Percentiles rank a stretch among this genome's conserved stretches.
phyloP scores from a whole-genome alignment of 1,140 invertebrate genomes.

The Camponotus pennsylvanicus region DNA sequence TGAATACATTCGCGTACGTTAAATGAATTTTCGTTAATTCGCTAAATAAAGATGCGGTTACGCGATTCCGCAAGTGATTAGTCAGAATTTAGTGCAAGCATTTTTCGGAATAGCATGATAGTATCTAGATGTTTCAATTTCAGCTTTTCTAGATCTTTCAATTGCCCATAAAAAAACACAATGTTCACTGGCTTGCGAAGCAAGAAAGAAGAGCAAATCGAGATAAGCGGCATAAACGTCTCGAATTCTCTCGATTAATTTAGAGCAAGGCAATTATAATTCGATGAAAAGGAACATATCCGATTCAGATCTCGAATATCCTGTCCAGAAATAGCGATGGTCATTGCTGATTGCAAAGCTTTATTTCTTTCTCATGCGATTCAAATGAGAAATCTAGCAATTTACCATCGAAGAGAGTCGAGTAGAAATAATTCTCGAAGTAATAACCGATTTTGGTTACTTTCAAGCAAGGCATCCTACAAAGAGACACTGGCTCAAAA shows the following conservation, averaged over 20 bases:
- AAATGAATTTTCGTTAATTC: constrained; percentile 49
- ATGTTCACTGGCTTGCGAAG: constrained; percentile 17
- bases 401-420: too few relatives aligned
- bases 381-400: neutral
- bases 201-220: constrained; percentile 64
- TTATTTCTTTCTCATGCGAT: constrained; percentile 4
- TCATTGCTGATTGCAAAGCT: constrained; percentile 25
- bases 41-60: neutral
- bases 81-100: constrained; percentile 50
- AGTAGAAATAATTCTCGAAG: neutral
- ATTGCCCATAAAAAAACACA: constrained; percentile 2
- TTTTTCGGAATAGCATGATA: constrained; percentile 13
- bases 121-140: neutral
- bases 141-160: neutral
- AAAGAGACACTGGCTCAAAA: neutral
- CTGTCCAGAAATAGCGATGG: constrained; percentile 22
- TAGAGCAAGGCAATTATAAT: constrained; percentile 73
- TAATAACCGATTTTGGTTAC: constrained; percentile 3
- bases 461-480: neutral
- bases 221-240: constrained; percentile 74
- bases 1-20: neutral
- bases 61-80: constrained; percentile 18
- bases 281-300: constrained; percentile 46
- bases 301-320: constrained; percentile 50
- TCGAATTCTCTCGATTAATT: constrained; percentile 68